These are phyloP conservation scores for Drosophila azteca DNA, from an alignment of 1,140 invertebrate species.

Conservation along the genomic window DNA sequence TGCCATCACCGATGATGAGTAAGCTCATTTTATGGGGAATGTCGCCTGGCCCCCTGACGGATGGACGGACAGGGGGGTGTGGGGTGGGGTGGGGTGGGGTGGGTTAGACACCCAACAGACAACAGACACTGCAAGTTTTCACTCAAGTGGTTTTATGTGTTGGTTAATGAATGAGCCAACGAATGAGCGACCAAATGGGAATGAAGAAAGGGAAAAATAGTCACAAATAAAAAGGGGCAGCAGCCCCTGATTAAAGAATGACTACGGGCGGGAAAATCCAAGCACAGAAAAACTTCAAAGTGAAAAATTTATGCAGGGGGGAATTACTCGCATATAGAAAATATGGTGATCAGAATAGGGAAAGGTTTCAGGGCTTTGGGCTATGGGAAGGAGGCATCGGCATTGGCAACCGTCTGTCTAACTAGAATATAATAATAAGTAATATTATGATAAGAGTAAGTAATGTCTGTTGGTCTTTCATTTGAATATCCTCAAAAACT, in stretches of 20 bases:
- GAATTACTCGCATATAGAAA: too few species aligned
- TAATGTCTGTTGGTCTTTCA: too few species aligned
- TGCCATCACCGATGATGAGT: conserved; percentile 41
- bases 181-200: conserved; percentile 47
- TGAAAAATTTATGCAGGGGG: neutral
- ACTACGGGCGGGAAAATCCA: conserved; percentile 3
- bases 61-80: too few species aligned
- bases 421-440: too few species aligned
- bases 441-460: too few species aligned
- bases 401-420: too few species aligned
- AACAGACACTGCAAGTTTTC: conserved; percentile 55
- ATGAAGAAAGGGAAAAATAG: conserved; percentile 26
- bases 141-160: conserved; percentile 58
- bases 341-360: too few species aligned
- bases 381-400: too few species aligned
- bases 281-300: conserved; percentile 35
- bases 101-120: neutral
- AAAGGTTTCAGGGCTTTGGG: too few species aligned
- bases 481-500: too few species aligned
- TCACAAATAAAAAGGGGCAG: conserved; percentile 23
- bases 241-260: conserved; percentile 41
- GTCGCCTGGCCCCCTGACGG: neutral
- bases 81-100: too few species aligned
- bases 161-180: conserved; percentile 75
- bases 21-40: conserved; percentile 26